phyloP scores from a whole-genome alignment of 1,140 invertebrate species.

The Drosophila arizonae region DNA sequence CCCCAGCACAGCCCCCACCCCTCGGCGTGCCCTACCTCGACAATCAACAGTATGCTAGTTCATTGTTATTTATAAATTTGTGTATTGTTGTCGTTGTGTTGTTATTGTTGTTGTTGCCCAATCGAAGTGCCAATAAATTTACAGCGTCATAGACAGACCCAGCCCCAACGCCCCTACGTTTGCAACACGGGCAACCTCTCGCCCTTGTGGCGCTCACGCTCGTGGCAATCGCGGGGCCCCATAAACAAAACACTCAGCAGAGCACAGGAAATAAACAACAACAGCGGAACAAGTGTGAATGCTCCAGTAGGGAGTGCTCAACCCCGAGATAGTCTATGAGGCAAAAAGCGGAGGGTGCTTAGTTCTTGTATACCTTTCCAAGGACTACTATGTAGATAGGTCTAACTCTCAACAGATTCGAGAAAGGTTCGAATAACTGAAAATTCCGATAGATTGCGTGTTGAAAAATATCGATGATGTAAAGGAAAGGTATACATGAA shows the following conservation, averaged over 20 bases:
- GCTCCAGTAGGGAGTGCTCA: too few species aligned
- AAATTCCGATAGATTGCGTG: too few species aligned
- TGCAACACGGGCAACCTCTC: not conserved
- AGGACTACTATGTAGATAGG: too few species aligned
- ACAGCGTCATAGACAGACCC: slow-evolving; percentile 52
- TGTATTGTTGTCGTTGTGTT: not conserved
- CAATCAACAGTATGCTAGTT: slow-evolving; percentile 17
- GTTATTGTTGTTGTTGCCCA: slow-evolving; percentile 1
- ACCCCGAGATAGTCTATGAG: too few species aligned
- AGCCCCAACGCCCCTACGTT: not conserved
- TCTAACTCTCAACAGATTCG: too few species aligned
- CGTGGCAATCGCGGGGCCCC: slow-evolving; percentile 32
- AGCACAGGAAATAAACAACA: slow-evolving; percentile 63
- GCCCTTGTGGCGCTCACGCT: slow-evolving; percentile 12
- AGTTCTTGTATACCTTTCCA: too few species aligned
- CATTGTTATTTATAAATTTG: slow-evolving; percentile 62
- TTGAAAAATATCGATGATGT: too few species aligned
- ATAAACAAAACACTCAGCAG: slow-evolving; percentile 73
- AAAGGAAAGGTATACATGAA: too few species aligned
- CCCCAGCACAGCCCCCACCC: not conserved
- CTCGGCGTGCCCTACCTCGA: not conserved
- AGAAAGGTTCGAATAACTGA: too few species aligned
- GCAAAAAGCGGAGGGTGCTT: too few species aligned
- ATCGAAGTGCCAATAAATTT: slow-evolving; percentile 65
- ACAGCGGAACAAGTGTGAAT: not conserved